Percentiles rank a stretch among this genome's conserved stretches.
Evolutionary conservation across 2,113 vertebrate species (phyloP).

Genomic region (Peromyscus maniculatus): DNA sequence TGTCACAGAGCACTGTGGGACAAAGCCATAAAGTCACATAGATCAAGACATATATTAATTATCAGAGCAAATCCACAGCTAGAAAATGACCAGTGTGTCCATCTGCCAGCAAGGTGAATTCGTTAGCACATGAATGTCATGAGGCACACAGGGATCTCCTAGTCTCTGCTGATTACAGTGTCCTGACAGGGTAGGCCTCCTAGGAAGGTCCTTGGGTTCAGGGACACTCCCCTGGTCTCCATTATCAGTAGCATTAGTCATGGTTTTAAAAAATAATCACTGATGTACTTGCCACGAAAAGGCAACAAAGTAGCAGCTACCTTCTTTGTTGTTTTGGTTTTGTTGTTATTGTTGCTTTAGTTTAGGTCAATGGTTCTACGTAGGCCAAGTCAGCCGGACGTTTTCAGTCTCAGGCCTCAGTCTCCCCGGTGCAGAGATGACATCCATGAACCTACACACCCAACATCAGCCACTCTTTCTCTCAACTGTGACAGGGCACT

Average conservation of each 20-base stretch:
- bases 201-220: neutral
- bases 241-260: fast-evolving
- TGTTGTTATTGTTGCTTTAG: neutral
- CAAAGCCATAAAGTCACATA: neutral
- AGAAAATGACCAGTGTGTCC: neutral
- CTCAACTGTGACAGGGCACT: neutral
- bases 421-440: neutral
- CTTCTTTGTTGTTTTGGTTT: neutral
- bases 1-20: neutral
- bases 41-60: neutral
- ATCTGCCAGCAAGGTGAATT: neutral
- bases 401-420: neutral
- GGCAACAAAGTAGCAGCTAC: neutral
- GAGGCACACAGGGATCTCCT: fast-evolving
- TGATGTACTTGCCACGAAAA: neutral
- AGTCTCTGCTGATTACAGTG: fast-evolving
- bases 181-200: fast-evolving
- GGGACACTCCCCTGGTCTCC: fast-evolving
- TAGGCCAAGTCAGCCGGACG: neutral
- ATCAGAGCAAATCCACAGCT: neutral
- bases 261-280: neutral
- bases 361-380: neutral
- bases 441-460: too few relatives aligned
- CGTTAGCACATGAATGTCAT: fast-evolving
- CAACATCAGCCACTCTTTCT: neutral